These are phyloP conservation scores for Eulithis testata DNA, from an alignment of 2,888 invertebrate genomes.

Conservation along the genomic window DNA sequence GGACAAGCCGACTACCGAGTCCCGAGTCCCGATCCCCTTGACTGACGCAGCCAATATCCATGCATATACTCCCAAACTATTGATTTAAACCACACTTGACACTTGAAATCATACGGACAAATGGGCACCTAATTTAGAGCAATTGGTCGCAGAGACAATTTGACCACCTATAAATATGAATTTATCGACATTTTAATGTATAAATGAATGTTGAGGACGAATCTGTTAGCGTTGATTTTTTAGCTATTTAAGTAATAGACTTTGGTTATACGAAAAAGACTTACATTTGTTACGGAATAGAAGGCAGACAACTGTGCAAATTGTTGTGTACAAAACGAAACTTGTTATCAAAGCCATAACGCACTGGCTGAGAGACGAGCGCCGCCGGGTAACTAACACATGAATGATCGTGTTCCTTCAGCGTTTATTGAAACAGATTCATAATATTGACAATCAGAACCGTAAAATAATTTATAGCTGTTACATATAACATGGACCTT, in stretches of 20 bases:
- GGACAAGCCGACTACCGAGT: constrained; percentile 5
- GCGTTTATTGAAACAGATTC: constrained; percentile 30
- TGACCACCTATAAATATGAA: constrained; percentile 52
- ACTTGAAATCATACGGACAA: constrained; percentile 69
- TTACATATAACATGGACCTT: constrained; percentile 10
- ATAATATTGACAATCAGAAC: constrained; percentile 42
- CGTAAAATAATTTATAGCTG: constrained; percentile 19
- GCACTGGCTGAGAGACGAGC: constrained; percentile 27
- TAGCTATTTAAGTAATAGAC: constrained; percentile 30
- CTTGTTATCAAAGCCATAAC: constrained; percentile 33
- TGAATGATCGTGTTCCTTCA: constrained; percentile 32
- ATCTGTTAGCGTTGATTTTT: constrained; percentile 43
- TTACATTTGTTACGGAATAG: constrained; percentile 42
- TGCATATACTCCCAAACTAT: constrained; percentile 50
- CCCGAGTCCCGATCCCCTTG: constrained; percentile 27
- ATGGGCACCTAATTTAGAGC: constrained; percentile 74
- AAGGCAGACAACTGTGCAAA: constrained; percentile 29
- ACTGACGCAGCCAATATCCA: constrained; percentile 37
- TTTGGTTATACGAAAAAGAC: constrained; percentile 26
- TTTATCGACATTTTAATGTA: constrained; percentile 48
- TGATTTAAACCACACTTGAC: constrained; percentile 61
- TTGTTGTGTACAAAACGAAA: constrained; percentile 27
- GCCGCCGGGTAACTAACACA: constrained; percentile 36
- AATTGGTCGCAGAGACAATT: constrained; percentile 65
- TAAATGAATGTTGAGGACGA: constrained; percentile 51